A percentile compares a stretch with the other conserved stretches of the same genome.
These are phyloP conservation scores for Mythimna impura DNA, from an alignment of 2,888 invertebrate genomes.

Conservation along the genomic window DNA sequence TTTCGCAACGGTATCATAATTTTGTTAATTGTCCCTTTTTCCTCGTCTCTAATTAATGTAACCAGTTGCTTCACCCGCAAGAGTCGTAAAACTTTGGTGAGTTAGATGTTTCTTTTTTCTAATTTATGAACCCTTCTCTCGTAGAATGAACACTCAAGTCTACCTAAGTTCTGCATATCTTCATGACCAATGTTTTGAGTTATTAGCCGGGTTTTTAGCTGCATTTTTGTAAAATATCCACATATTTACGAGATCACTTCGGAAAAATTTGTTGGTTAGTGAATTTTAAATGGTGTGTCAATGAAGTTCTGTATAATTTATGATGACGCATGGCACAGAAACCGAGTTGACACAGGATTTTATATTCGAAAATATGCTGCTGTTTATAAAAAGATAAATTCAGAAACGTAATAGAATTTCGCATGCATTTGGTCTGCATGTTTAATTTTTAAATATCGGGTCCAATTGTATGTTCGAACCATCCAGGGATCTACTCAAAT, in stretches of 20 bases:
- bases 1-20: conserved; percentile 10
- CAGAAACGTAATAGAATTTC: conserved; percentile 43
- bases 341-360: not conserved
- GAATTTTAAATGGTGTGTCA: conserved; percentile 3
- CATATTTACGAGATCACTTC: not conserved
- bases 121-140: conserved; percentile 26
- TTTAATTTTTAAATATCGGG: conserved; percentile 43
- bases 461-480: too few species aligned
- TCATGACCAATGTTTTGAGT: not conserved
- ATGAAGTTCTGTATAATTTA: not conserved
- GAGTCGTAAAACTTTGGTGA: conserved; percentile 28
- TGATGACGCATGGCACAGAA: not conserved
- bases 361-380: conserved; percentile 8
- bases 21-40: conserved; percentile 7
- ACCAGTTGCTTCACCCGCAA: conserved; percentile 47
- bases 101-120: conserved; percentile 29
- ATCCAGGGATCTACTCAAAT: too few species aligned
- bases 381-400: conserved; percentile 35
- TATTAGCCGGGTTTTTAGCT: not conserved
- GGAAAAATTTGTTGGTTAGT: not conserved
- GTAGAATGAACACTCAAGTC: not conserved
- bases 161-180: not conserved
- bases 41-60: conserved; percentile 36
- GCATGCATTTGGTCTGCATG: conserved; percentile 26
- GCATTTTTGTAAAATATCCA: not conserved